Evolutionary conservation across 1,140 invertebrate species (phyloP), one percentile per base, ranked within the genome.

Genomic region (Zaprionus vittiger): DNA sequence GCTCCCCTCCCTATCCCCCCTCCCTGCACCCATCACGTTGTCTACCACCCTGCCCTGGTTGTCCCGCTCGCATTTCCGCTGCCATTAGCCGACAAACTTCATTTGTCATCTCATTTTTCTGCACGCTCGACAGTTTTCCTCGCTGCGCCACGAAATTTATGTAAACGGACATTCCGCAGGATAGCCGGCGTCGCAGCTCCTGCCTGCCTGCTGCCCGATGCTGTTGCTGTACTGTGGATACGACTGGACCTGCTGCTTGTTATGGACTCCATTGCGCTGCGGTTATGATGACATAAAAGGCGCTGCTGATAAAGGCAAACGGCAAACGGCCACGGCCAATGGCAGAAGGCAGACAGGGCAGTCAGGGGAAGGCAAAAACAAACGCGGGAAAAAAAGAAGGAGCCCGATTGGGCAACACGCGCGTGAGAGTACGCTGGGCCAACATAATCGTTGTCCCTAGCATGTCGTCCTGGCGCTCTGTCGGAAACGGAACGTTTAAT

Each of bases 71-170:
- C 82, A 90, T 90, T 90, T 90, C 85, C 81, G 85, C 81, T 85
- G 81, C 84, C 84, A 89, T 89, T 89, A 89, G 84, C 84, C 85
- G 82, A 89, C 85, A 89, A 90, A 90, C 85, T 90, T 85, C 86
- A 90, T 90, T 90, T 90, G 86, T 90, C 85, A 90, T 90, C 85
- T 90, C 82, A 90, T 90, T 90, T 90, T 90, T 90, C 85, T 91
- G 85, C 85, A 75, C 79, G 81, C 86, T 90, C 86, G 85, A 90
- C 85, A 90, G 82, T 90, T 90, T 90, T 90, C 82, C 81, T 79
- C 56, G 73, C 66, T 79, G 79, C 76, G 81, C 85, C 73, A 71
- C 73, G 59, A 89, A 89, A 89, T 89, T 89, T 91, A 90, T 90
- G 86, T 90, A 90, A 91, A 91, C 85, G 85, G 85, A 86, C 85